Evolutionary conservation across 2,797 vertebrate species (phyloP).

Genomic region (Pseudochaenichthys georgianus): DNA sequence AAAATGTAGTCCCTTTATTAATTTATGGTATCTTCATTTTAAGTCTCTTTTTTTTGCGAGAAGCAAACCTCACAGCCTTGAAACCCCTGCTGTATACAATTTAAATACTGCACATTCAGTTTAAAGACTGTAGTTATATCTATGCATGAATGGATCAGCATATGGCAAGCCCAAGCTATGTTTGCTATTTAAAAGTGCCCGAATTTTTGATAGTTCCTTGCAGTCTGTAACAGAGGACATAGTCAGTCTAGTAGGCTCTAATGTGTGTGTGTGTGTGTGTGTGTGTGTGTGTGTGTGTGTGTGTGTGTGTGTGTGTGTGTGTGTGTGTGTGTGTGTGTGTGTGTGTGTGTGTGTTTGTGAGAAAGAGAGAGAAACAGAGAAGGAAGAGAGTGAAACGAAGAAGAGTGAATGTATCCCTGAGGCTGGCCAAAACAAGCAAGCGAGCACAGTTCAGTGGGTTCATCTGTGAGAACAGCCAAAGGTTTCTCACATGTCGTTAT

Average conservation of each 20-base stretch:
- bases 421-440: constrained; percentile 37
- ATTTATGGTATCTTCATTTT: neutral
- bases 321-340: neutral
- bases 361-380: neutral
- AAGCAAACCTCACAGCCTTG: neutral
- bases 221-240: neutral
- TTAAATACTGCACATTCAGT: neutral
- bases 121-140: neutral
- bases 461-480: constrained; percentile 45
- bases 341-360: constrained; percentile 4
- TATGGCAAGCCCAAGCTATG: too few relatives aligned
- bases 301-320: constrained; percentile 1
- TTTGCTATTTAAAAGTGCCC: neutral
- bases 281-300: neutral
- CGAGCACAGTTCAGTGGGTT: constrained; percentile 57
- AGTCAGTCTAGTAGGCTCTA: neutral
- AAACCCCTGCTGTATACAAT: neutral
- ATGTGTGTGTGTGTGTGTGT: neutral
- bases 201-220: neutral
- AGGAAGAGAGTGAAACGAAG: neutral
- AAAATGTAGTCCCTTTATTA: neutral
- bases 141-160: neutral
- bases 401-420: constrained; percentile 29
- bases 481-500: constrained; percentile 46
- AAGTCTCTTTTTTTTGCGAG: neutral